Base-by-base conservation (phyloP, 2,888 invertebrate species). In the Euplexia lucipara region DNA sequence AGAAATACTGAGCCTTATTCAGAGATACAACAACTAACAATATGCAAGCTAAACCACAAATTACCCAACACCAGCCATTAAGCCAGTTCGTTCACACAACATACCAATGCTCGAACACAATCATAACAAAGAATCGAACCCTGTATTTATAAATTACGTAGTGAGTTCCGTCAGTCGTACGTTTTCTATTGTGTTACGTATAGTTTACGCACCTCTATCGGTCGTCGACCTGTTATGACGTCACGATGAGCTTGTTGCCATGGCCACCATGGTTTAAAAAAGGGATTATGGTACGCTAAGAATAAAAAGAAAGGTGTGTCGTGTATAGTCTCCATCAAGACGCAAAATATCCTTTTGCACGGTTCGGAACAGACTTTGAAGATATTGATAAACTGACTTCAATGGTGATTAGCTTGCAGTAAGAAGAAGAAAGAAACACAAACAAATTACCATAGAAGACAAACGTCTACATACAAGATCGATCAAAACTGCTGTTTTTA, bases 161-260 rank as follows among this genome's bases (percentile, higher is more conserved):
- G 48, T 48, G 26, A 57, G 73, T 67, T 75, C 69, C 65, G 54
- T 52, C 62, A 42, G 52, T 26, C 26, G 3, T 62, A 61, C 20
- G 26, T 51, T 65, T n/a, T 30, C 69, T 64, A 76, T 79, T 74
- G 65, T 78, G 53, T 67, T 59, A 68, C 56, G 48, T 47, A 39
- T 22, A 35, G 37, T 44, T 45, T 42, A 41, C 65, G 64, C 44
- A 63, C 65, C 61, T 58, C 45, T 65, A 76, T 59, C 68, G 80
- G 78, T 67, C 64, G 39, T 52, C 57, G 61, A 69, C 49, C 75
- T 61, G n/a, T 26, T 34, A 12, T 54, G 62, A 77, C 71, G 75
- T 71, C 71, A 75, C n/a, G n/a, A n/a, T 52, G 42, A 56, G 41
- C 56, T 57, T 39, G 70, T 66, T 42, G 32, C 59, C 67, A 67